These are phyloP conservation scores for Acrocyrtus sp. DNA, from an alignment of 2,888 invertebrate genomes.

Conservation along the genomic window DNA sequence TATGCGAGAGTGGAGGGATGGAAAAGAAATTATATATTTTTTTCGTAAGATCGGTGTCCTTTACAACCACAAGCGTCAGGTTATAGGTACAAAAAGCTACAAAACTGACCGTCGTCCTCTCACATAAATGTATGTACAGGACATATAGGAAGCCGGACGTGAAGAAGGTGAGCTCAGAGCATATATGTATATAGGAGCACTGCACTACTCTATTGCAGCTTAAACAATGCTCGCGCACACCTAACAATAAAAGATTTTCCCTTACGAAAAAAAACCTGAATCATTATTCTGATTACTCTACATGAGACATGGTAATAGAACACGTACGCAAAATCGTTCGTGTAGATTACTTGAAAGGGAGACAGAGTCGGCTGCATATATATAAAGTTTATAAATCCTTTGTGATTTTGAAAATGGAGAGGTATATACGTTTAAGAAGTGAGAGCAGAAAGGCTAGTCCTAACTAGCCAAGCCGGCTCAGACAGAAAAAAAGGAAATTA, in stretches of 20 bases:
- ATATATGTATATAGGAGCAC: too few species aligned
- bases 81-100: too few species aligned
- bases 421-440: too few species aligned
- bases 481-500: slow-evolving; percentile 7
- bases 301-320: too few species aligned
- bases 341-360: slow-evolving; percentile 8
- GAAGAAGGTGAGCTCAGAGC: too few species aligned
- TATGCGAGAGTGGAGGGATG: slow-evolving; percentile 13
- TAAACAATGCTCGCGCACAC: background rate
- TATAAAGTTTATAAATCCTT: too few species aligned
- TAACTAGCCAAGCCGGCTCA: slow-evolving; percentile 1
- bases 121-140: background rate
- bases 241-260: slow-evolving; percentile 8
- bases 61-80: slow-evolving; percentile 12
- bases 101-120: slow-evolving; percentile 27
- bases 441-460: slow-evolving; percentile 16
- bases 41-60: slow-evolving; percentile 10
- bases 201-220: background rate
- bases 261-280: slow-evolving; percentile 28
- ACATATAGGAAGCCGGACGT: slow-evolving; percentile 31
- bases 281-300: slow-evolving; percentile 26
- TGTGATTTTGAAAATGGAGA: slow-evolving; percentile 22
- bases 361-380: slow-evolving; percentile 28
- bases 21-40: slow-evolving; percentile 20
- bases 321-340: background rate